Percentiles rank a stretch among this genome's conserved stretches.
Conservation (phyloP, 1,140 invertebrate genomes). For the Spodoptera frugiperda region DNA sequence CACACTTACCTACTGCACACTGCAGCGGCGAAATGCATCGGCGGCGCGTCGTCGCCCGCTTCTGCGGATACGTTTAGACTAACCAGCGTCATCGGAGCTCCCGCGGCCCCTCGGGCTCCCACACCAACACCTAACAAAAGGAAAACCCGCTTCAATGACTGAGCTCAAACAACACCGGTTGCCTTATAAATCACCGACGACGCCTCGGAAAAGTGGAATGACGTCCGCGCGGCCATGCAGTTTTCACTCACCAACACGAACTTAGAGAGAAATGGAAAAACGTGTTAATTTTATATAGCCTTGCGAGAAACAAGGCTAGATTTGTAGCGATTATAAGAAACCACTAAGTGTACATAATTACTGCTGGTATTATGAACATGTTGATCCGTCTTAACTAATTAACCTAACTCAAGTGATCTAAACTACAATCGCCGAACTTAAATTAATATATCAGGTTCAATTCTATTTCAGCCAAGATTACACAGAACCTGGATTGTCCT, state of each 20-base stretch:
- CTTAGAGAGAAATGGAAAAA: constrained; percentile 72
- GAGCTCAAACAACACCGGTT: constrained; percentile 66
- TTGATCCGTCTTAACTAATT: too few relatives aligned
- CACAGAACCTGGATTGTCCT: too few relatives aligned
- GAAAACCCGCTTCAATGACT: constrained; percentile 49
- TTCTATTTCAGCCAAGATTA: too few relatives aligned
- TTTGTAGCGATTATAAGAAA: constrained; percentile 9
- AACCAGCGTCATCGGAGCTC: constrained; percentile 66
- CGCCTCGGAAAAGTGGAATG: constrained; percentile 84
- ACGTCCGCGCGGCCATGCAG: constrained; percentile 76
- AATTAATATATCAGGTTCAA: too few relatives aligned
- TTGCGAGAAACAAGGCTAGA: constrained; percentile 47
- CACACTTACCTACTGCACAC: constrained; percentile 82
- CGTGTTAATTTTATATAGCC: constrained; percentile 59
- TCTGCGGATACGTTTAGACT: constrained; percentile 62
- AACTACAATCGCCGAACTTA: too few relatives aligned
- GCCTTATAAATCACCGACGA: constrained; percentile 76
- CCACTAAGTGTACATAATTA: too few relatives aligned
- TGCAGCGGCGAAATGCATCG: constrained; percentile 80
- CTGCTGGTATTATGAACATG: too few relatives aligned
- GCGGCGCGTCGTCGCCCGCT: constrained; percentile 67
- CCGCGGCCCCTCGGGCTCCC: constrained; percentile 47
- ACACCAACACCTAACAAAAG: constrained; percentile 49
- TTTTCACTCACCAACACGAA: constrained; percentile 82
- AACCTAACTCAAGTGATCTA: too few relatives aligned